These are phyloP conservation scores for Papilio polyxenes DNA, from an alignment of 1,140 invertebrate genomes.

Conservation along the genomic window DNA sequence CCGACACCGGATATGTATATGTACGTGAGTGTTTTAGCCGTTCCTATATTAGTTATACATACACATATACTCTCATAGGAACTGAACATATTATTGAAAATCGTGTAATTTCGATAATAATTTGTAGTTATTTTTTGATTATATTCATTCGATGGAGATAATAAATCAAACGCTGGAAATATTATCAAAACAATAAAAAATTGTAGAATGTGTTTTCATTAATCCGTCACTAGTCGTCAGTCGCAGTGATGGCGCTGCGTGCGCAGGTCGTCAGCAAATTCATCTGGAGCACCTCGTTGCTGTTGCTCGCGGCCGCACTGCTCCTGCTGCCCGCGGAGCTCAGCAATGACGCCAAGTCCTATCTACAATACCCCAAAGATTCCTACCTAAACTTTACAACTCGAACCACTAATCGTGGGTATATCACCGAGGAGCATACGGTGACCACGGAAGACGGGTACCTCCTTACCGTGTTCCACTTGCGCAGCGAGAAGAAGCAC, in stretches of 20 bases:
- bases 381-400: constrained; percentile 57
- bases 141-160: neutral
- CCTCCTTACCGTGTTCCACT: constrained; percentile 74
- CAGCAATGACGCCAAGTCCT: constrained; percentile 46
- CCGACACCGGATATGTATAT: no score
- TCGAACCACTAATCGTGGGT: constrained; percentile 49
- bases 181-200: neutral
- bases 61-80: no score
- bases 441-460: constrained; percentile 79
- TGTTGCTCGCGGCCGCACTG: constrained; percentile 45
- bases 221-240: neutral
- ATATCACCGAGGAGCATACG: constrained; percentile 55
- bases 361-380: constrained; percentile 45
- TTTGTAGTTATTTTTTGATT: neutral
- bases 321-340: constrained; percentile 34
- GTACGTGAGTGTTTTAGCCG: no score
- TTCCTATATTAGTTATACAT: no score
- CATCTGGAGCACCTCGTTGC: constrained; percentile 42
- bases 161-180: neutral
- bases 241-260: constrained; percentile 6
- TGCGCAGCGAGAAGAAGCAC: constrained; percentile 58
- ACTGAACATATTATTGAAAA: no score
- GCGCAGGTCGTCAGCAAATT: constrained; percentile 45
- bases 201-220: neutral
- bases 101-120: neutral